Conservation (phyloP, 1,140 invertebrate species). For the Muscidifurax raptorellus region DNA sequence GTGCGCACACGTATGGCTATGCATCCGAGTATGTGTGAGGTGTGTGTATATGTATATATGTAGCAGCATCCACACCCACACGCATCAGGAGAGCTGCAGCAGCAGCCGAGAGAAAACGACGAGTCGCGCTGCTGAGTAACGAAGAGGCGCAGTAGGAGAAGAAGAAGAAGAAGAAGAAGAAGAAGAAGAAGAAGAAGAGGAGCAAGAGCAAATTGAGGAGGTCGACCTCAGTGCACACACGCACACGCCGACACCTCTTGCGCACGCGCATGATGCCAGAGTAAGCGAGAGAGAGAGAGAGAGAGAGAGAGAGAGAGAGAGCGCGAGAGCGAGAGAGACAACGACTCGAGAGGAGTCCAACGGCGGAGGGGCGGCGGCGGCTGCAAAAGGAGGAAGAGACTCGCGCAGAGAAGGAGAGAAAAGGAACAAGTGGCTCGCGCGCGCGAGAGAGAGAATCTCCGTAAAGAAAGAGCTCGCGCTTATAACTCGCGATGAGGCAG, state of each 20-base stretch:
- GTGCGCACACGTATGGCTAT: neutral
- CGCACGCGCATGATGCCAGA: neutral
- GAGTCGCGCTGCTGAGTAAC: neutral
- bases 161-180: neutral
- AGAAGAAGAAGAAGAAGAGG: neutral
- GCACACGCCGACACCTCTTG: slow-evolving; percentile 26
- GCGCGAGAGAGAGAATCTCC: slow-evolving; percentile 37
- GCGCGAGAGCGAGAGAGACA: slow-evolving; percentile 49
- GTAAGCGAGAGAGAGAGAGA: neutral
- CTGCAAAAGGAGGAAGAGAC: slow-evolving; percentile 30
- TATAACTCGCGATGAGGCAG: slow-evolving; percentile 43
- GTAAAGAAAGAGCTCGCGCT: slow-evolving; percentile 46
- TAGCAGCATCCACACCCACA: slow-evolving; percentile 16
- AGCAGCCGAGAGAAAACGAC: neutral
- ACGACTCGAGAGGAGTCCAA: slow-evolving; percentile 43
- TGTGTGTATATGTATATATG: neutral
- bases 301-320: slow-evolving; percentile 35
- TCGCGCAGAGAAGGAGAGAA: slow-evolving; percentile 22
- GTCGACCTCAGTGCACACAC: slow-evolving; percentile 43
- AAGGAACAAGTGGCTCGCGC: slow-evolving; percentile 52
- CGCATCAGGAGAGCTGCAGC: slow-evolving; percentile 11
- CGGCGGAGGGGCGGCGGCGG: neutral
- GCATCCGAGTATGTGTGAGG: too few relatives aligned
- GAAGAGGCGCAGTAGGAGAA: slow-evolving; percentile 14
- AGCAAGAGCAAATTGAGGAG: slow-evolving; percentile 18